A percentile compares a stretch with the other conserved stretches of the same genome.
Evolutionary conservation across 2,113 vertebrate genomes (phyloP).

Genomic region (Pavo muticus): DNA sequence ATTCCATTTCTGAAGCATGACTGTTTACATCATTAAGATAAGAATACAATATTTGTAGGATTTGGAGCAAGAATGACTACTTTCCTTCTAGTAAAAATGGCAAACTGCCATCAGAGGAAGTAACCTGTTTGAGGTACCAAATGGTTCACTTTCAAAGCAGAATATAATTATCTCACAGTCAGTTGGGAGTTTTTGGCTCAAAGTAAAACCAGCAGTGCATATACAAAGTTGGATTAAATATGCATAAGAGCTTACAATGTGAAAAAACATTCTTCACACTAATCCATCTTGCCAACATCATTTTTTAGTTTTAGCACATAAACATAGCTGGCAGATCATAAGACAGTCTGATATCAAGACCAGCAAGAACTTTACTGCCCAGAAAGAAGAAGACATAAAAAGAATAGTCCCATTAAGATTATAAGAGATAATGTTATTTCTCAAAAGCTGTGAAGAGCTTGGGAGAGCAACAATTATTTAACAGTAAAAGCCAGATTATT

Average conservation of each 20-base stretch:
- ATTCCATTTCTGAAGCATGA: neutral
- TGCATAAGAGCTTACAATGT: neutral
- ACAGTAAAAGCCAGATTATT: neutral
- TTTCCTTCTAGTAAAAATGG: neutral
- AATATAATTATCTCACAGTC: neutral
- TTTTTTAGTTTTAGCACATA: neutral
- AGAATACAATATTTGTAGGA: neutral
- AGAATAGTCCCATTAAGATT: neutral
- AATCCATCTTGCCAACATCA: neutral
- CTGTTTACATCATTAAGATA: neutral
- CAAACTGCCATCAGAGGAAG: neutral
- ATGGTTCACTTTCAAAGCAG: neutral
- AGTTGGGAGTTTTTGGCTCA: neutral
- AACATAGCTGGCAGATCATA: neutral
- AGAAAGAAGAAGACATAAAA: neutral
- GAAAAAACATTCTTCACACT: neutral
- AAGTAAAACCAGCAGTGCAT: neutral
- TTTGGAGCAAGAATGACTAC: neutral
- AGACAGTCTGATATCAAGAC: neutral
- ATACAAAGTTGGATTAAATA: slow-evolving; percentile 4
- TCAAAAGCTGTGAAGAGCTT: neutral
- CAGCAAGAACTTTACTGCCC: neutral
- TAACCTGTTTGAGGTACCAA: neutral
- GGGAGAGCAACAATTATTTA: neutral
- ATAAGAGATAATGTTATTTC: neutral